Base-by-base conservation (phyloP, 1,140 invertebrate species). In the Agraylea sexmaculata region DNA sequence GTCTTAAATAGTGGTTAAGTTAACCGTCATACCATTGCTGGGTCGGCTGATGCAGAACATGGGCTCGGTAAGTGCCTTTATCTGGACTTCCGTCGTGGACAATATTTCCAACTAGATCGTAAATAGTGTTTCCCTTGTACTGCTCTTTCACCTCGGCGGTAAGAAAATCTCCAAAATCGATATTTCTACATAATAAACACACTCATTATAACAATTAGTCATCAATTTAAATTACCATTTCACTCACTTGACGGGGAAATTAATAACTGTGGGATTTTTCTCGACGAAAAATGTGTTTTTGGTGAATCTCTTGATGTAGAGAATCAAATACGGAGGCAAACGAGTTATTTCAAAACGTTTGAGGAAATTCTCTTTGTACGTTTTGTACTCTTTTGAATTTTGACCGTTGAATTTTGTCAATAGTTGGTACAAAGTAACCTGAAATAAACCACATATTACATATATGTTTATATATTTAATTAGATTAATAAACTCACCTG, bases 231-330 rank as follows among this genome's bases (percentile, higher is more conserved):
- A 18, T 23, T 45, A 11, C 16, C 27, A 10, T 37, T 28, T 29
- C 41, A 79, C 83, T 81, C 69, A 94, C 87, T 90, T 94, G 28
- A 99, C 89, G 4, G 95, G 94, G 60, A 99, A 99, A 66, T 99
- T 99, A 1, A 99, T 94, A 58, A 99, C 99, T 0, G 96, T 99
- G 7, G 92, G 92, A 74, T 99, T 99, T 64, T 99, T 99, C 58
- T 99, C 96, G 10, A 94, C 75, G 55, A 95, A 97, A 66, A 98
- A 99, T 19, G 91, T 95, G 61, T 99, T 99, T 64, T 94, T 99
- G 2, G 92, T 97, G 60, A 99, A 99, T 49, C 96, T 75, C 69
- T 95, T 94, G 31, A 98, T 93, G 50, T 94, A 97, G 34, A 99
- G 64, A 53, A 99, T 97, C 11, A 99, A 73, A 66, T 92, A 99